Percentiles rank a stretch among this genome's conserved stretches.
These are phyloP conservation scores for Strix uralensis DNA, from an alignment of 2,113 vertebrate genomes.

Conservation along the genomic window DNA sequence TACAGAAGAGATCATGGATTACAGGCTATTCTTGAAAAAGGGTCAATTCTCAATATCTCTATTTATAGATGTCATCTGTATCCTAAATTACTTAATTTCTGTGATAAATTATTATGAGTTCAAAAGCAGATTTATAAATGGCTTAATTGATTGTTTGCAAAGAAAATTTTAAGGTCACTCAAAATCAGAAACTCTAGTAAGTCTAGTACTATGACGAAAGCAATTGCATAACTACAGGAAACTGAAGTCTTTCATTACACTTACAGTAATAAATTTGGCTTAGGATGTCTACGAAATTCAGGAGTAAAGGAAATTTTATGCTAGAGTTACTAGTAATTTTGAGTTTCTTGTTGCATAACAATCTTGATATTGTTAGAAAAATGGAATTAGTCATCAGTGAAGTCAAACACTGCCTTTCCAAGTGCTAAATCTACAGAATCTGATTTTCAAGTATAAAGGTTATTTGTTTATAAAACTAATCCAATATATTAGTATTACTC, in stretches of 20 bases:
- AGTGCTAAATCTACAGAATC: background rate
- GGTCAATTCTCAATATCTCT: background rate
- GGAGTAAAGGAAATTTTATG: background rate
- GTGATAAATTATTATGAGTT: background rate
- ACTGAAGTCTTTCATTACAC: background rate
- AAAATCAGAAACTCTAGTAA: background rate
- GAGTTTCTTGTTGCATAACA: background rate
- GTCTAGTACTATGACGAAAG: background rate
- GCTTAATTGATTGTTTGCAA: background rate
- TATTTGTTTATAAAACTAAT: background rate
- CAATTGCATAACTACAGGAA: background rate
- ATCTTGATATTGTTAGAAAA: background rate
- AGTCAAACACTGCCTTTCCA: background rate
- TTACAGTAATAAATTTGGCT: background rate
- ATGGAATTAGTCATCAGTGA: background rate
- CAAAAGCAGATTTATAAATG: background rate
- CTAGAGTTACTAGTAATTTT: background rate
- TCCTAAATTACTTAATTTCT: background rate
- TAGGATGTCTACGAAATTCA: background rate
- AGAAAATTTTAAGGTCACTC: background rate
- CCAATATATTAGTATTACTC: background rate
- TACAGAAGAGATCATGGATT: background rate
- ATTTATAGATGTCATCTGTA: background rate
- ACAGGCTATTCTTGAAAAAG: background rate
- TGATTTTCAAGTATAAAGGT: background rate